A percentile compares a stretch with the other conserved stretches of the same genome.
phyloP scores from a whole-genome alignment of 2,888 invertebrate species.

The Lissocephala sabroskyi region DNA sequence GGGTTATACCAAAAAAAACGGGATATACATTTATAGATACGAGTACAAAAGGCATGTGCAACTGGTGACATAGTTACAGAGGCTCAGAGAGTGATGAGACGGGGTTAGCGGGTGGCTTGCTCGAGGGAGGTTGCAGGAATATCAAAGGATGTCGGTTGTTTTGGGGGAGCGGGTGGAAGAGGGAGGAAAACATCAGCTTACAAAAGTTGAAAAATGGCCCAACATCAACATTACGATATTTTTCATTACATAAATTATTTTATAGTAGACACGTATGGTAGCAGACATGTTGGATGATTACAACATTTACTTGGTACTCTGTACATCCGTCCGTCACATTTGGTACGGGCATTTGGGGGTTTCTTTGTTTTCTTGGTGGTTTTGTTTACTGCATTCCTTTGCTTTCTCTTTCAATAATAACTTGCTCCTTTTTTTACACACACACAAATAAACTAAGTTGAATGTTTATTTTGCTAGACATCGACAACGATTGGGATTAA shows the following conservation, averaged over 20 bases:
- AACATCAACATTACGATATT: constrained; percentile 72
- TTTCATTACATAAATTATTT: constrained; percentile 71
- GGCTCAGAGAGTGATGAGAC: constrained; percentile 17
- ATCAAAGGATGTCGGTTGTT: too few relatives aligned
- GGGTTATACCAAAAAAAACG: not conserved
- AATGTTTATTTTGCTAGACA: too few relatives aligned
- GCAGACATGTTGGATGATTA: constrained; percentile 53
- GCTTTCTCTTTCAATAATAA: not conserved
- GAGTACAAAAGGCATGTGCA: constrained; percentile 42
- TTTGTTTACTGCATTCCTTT: constrained; percentile 1
- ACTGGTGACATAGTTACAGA: constrained; percentile 28
- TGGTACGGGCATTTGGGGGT: constrained; percentile 20
- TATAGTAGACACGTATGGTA: constrained; percentile 69
- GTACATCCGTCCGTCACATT: constrained; percentile 62
- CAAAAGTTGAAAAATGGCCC: constrained; percentile 49
- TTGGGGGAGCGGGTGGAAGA: too few relatives aligned
- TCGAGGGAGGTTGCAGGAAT: constrained; percentile 19
- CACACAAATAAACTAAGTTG: constrained; percentile 33
- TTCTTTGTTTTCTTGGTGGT: constrained; percentile 3
- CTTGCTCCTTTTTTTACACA: constrained; percentile 24
- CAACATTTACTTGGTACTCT: constrained; percentile 60
- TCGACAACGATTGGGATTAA: too few relatives aligned
- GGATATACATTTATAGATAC: not conserved
- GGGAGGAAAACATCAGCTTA: constrained; percentile 32
- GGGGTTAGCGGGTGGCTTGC: constrained; percentile 20